Base-by-base conservation (phyloP, 2,113 vertebrate species). In the Tragelaphus scriptus region DNA sequence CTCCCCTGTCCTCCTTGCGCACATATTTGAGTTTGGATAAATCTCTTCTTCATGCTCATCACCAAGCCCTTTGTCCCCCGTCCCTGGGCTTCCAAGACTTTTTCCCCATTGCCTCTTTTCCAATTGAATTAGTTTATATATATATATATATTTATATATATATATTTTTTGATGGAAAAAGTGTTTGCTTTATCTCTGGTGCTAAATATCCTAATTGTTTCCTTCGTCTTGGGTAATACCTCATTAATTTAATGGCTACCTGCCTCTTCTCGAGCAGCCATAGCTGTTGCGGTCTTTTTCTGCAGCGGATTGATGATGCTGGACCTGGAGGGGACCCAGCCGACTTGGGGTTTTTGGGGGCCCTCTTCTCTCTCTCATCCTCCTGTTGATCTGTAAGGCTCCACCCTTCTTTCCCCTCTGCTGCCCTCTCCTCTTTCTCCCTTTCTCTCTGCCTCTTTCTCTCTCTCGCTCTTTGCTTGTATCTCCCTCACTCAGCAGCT, bases 141-240 rank as follows among this genome's bases (percentile, higher is more conserved):
- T n/a, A 30, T 61, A 61, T 63, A 63, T 12, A 28, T 26, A 59
- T 26, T 11, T 25, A 61, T 61, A 15, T 63, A 30, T 63, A 9
- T 36, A 2, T 97, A 96, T 97, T 71, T 5, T 97, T 97, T 97
- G 75, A 93, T 90, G 88, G 84, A 68, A 88, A 95, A 96, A 93
- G 77, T 95, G 77, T 94, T 97, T 85, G 90, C 90, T 96, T 95
- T 95, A 94, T 95, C 94, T 98, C 96, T 23, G 55, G 68, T 87
- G 88, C 93, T 98, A 61, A 88, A 19, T 44, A 58, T 71, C 92
- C 86, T 94, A 97, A 94, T 96, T 96, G 90, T 95, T 96, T 94
- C 88, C 89, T 87, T 86, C 63, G 14, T 96, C 92, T 82, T 88
- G 68, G 49, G 88, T 59, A 87, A 97, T 84, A 61, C 55, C 53